Evolutionary conservation across 2,113 vertebrate species (phyloP).

Genomic region (Synodontis membranacea): DNA sequence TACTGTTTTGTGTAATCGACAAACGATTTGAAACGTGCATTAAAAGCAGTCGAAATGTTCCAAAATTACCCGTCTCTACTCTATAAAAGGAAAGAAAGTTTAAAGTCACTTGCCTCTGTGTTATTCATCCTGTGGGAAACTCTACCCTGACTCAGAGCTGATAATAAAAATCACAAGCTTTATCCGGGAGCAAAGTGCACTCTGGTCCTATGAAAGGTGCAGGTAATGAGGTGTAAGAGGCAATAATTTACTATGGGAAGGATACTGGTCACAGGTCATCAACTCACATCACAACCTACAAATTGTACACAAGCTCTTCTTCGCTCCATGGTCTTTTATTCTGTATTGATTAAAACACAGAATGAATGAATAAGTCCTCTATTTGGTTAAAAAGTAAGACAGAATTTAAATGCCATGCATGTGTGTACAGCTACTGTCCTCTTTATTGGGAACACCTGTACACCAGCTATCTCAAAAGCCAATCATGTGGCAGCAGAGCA

Average conservation of each 20-base stretch:
- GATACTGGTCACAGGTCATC: neutral
- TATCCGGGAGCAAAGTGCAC: slow-evolving; percentile 64
- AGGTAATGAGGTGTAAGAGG: neutral
- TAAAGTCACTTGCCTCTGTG: slow-evolving; percentile 62
- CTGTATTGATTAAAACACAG: neutral
- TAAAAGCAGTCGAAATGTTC: neutral
- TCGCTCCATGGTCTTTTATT: neutral
- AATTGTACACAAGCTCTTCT: neutral
- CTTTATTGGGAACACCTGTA: too few species aligned
- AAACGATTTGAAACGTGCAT: neutral
- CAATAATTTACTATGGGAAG: neutral
- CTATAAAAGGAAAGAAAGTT: neutral
- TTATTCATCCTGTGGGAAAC: slow-evolving; percentile 68
- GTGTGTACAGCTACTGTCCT: too few species aligned
- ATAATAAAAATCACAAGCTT: slow-evolving; percentile 50
- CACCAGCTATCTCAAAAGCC: too few species aligned
- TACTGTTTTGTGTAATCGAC: neutral
- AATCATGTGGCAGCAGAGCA: too few species aligned
- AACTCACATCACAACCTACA: neutral
- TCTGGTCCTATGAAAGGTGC: slow-evolving; percentile 3
- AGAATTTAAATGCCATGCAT: too few species aligned
- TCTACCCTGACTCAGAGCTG: slow-evolving; percentile 48
- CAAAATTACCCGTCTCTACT: neutral
- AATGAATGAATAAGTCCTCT: neutral
- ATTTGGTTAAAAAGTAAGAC: neutral